Evolutionary conservation across 1,140 invertebrate species (phyloP).

Genomic region (Oryzaephilus surinamensis): DNA sequence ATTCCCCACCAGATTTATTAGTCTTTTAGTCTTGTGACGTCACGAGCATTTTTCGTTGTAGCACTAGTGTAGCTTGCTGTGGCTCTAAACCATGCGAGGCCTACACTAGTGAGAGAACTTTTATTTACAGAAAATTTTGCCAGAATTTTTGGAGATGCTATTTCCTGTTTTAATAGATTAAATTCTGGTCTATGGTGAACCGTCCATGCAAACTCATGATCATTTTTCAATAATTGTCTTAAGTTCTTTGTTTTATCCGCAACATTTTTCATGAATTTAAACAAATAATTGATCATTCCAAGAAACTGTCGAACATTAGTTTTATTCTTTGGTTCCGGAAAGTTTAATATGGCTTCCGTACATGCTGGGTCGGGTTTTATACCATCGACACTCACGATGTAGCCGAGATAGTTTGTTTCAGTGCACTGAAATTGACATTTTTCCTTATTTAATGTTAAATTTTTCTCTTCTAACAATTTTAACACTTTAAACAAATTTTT

Average conservation of each 20-base stretch:
- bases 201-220: no score
- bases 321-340: constrained; percentile 25
- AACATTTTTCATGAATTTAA: constrained; percentile 23
- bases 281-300: constrained; percentile 34
- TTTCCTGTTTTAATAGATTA: constrained; percentile 1
- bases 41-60: no score
- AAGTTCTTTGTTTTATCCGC: constrained; percentile 3
- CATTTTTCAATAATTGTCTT: constrained; percentile 2
- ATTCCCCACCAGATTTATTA: no score
- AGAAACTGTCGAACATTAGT: constrained; percentile 28
- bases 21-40: constrained; percentile 9
- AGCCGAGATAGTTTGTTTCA: constrained; percentile 30
- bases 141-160: neutral
- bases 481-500: constrained; percentile 25
- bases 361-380: constrained; percentile 26
- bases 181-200: constrained; percentile 1
- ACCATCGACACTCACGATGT: constrained; percentile 28
- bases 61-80: no score
- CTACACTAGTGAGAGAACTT: constrained; percentile 1
- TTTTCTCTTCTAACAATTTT: neutral
- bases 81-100: no score
- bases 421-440: constrained; percentile 25
- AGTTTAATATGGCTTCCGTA: constrained; percentile 30
- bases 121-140: constrained; percentile 1
- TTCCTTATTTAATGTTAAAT: constrained; percentile 19